Conservation (phyloP, 2,888 invertebrate genomes). For the Branchellion lobata region DNA sequence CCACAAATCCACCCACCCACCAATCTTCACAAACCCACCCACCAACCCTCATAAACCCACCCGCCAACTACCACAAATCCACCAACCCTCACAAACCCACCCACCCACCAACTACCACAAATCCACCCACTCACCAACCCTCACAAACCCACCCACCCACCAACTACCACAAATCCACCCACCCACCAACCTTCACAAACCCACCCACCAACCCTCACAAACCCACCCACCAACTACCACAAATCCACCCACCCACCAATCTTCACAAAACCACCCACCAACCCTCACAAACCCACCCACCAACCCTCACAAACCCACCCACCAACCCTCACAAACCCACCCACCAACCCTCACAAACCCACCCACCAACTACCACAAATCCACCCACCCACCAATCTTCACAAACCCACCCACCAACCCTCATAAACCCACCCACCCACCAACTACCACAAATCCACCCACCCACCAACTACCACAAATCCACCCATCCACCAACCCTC, state of each 20-base stretch:
- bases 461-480: too few relatives aligned
- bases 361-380: constrained; percentile 27
- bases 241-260: neutral
- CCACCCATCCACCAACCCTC: neutral
- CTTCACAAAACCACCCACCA: neutral
- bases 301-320: neutral
- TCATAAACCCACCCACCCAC: constrained; percentile 39
- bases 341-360: neutral
- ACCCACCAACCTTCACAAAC: neutral
- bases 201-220: constrained; percentile 28
- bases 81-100: neutral
- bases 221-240: too few relatives aligned
- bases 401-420: too few relatives aligned
- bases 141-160: neutral
- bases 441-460: neutral
- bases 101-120: too few relatives aligned
- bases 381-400: neutral
- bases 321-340: constrained; percentile 25
- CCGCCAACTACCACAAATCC: too few relatives aligned
- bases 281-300: constrained; percentile 33
- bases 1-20: neutral
- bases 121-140: neutral
- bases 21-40: neutral
- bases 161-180: too few relatives aligned
- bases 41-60: constrained; percentile 38